A percentile compares a stretch with the other conserved stretches of the same genome.
Conservation (phyloP, 1,140 invertebrate genomes). For the Spodoptera frugiperda region DNA sequence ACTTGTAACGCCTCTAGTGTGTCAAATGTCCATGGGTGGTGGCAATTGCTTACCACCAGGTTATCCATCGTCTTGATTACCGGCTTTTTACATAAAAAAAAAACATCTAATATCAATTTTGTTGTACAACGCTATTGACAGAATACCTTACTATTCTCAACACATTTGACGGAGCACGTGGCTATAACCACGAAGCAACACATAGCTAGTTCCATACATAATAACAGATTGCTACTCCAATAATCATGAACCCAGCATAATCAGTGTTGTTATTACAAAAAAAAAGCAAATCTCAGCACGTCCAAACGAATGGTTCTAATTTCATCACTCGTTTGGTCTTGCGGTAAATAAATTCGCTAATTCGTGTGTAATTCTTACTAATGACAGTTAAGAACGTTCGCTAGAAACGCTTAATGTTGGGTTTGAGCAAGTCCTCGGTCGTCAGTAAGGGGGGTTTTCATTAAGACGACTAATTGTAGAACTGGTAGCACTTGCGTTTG, state of each 20-base stretch:
- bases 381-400: slow-evolving; percentile 42
- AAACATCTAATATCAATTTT: too few species aligned
- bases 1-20: too few species aligned
- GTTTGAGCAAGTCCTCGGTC: slow-evolving; percentile 44
- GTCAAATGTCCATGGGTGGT: too few species aligned
- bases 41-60: too few species aligned
- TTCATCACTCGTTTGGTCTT: slow-evolving; percentile 34
- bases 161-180: too few species aligned
- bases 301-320: slow-evolving; percentile 21
- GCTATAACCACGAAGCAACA: too few species aligned
- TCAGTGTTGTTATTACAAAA: background rate
- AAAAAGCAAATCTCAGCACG: slow-evolving; percentile 13
- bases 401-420: slow-evolving; percentile 40
- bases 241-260: background rate
- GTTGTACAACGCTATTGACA: too few species aligned
- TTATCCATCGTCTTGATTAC: too few species aligned
- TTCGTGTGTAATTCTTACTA: slow-evolving; percentile 47
- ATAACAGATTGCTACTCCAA: background rate
- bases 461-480: slow-evolving; percentile 8
- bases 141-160: too few species aligned
- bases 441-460: slow-evolving; percentile 15
- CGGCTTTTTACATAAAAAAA: too few species aligned
- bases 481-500: background rate
- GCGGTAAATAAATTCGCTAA: slow-evolving; percentile 45
- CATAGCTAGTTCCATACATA: background rate